Conservation (phyloP, 1,140 invertebrate species). For the Colletes latitarsis region DNA sequence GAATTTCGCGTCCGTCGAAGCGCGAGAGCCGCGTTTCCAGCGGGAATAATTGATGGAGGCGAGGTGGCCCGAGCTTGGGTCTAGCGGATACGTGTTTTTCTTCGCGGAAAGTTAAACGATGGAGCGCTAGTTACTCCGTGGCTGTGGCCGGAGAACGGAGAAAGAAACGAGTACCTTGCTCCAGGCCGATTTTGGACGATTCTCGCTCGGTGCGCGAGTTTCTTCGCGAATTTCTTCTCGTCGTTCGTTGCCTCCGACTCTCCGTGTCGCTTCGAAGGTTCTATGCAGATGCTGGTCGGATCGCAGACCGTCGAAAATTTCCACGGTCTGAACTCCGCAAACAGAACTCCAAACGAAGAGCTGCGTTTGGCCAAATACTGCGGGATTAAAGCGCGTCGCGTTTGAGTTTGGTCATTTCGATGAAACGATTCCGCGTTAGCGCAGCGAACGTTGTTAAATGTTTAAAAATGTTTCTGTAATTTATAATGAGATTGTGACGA, state of each 20-base stretch:
- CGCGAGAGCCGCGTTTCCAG: slow-evolving; percentile 13
- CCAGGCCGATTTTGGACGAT: slow-evolving; percentile 37
- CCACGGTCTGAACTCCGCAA: slow-evolving; percentile 37
- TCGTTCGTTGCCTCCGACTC: slow-evolving; percentile 8
- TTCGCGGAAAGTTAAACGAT: slow-evolving; percentile 59
- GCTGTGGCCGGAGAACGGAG: slow-evolving; percentile 1
- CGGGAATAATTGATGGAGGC: slow-evolving; percentile 47
- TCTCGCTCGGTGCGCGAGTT: slow-evolving; percentile 37
- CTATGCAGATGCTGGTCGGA: slow-evolving; percentile 11
- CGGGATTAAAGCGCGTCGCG: neutral
- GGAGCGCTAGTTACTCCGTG: slow-evolving; percentile 33
- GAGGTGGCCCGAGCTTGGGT: neutral
- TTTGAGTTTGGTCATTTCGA: neutral
- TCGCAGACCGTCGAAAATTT: slow-evolving; percentile 52
- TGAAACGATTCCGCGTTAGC: neutral
- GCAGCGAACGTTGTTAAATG: neutral
- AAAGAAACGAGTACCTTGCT: slow-evolving; percentile 21
- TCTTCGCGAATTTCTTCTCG: slow-evolving; percentile 22
- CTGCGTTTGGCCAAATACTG: slow-evolving; percentile 5
- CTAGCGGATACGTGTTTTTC: slow-evolving; percentile 58
- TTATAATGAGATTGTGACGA: no score
- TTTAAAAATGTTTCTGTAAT: no score
- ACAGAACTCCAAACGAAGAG: slow-evolving; percentile 43
- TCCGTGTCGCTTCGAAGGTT: slow-evolving; percentile 5
- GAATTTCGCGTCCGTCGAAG: slow-evolving; percentile 22